Evolutionary conservation across 2,113 vertebrate genomes (phyloP).

Genomic region (Aspidoscelis tigris): DNA sequence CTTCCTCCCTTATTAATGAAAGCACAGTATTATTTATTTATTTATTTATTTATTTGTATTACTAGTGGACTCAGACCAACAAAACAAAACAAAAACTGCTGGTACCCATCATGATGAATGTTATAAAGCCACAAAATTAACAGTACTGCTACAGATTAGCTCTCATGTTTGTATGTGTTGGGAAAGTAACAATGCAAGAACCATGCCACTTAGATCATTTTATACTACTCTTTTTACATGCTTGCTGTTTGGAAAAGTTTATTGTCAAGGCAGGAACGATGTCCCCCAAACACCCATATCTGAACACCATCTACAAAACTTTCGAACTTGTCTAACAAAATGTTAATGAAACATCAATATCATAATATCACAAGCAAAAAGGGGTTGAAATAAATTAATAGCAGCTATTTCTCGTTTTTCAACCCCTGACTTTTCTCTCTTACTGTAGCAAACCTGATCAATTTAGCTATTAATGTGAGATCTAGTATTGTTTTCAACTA

Average conservation of each 20-base stretch:
- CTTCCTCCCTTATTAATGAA: conserved; percentile 13
- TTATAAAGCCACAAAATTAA: background rate
- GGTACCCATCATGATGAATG: rapidly evolving
- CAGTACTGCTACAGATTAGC: background rate
- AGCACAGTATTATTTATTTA: no score
- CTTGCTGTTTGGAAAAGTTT: background rate
- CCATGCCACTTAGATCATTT: background rate
- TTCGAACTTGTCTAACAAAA: background rate
- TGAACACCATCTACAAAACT: background rate
- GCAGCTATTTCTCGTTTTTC: background rate
- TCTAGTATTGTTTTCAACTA: background rate
- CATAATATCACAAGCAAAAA: background rate
- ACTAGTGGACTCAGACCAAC: rapidly evolving
- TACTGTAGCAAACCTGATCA: background rate
- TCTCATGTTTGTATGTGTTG: no score
- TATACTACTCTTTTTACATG: background rate
- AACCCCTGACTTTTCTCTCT: background rate
- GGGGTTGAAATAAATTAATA: background rate
- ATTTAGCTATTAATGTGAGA: background rate
- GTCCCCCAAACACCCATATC: no score
- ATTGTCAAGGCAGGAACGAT: background rate
- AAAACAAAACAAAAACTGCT: background rate
- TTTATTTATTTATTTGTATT: no score
- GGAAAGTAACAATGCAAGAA: background rate
- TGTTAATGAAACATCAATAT: background rate